A percentile compares a stretch with the other conserved stretches of the same genome.
Evolutionary conservation across 2,113 vertebrate species (phyloP).

Genomic region (Hippocampus barbouri): DNA sequence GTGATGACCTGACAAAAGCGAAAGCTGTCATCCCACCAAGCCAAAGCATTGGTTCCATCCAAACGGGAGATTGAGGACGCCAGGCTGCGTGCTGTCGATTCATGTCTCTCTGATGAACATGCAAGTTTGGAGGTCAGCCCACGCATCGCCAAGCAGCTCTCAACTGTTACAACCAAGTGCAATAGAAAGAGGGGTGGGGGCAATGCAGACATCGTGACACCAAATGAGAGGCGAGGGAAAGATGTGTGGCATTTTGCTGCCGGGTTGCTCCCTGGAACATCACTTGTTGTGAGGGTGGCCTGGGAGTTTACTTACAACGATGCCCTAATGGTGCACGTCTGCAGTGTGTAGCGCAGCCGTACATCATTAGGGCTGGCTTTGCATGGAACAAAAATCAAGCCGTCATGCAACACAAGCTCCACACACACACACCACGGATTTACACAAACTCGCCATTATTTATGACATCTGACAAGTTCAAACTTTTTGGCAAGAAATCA

Average conservation of each 20-base stretch:
- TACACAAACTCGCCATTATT: too few species aligned
- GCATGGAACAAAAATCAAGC: not conserved
- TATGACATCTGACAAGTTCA: too few species aligned
- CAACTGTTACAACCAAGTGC: conserved; percentile 32
- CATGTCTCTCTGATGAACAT: conserved; percentile 61
- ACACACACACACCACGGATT: too few species aligned
- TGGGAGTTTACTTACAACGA: conserved; percentile 36
- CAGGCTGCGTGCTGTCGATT: conserved; percentile 48
- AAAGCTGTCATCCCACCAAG: conserved; percentile 21
- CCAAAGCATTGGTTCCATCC: conserved; percentile 33
- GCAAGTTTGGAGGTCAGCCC: conserved; percentile 58
- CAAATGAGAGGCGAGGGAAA: conserved; percentile 13
- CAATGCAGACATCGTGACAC: not conserved
- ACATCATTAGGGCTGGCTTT: not conserved
- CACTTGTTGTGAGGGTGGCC: conserved; percentile 37
- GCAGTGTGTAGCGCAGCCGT: not conserved
- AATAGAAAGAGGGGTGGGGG: conserved; percentile 17
- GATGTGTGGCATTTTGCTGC: conserved; percentile 42
- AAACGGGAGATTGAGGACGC: conserved; percentile 28
- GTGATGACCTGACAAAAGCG: conserved; percentile 7
- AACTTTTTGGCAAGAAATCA: too few species aligned
- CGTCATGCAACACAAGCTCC: not conserved
- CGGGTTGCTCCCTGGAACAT: conserved; percentile 41
- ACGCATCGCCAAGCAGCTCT: conserved; percentile 46
- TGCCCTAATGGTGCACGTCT: not conserved